Percentiles rank a stretch among this genome's conserved stretches.
Conservation (phyloP, 2,888 invertebrate species). For the Diaperis boleti region DNA sequence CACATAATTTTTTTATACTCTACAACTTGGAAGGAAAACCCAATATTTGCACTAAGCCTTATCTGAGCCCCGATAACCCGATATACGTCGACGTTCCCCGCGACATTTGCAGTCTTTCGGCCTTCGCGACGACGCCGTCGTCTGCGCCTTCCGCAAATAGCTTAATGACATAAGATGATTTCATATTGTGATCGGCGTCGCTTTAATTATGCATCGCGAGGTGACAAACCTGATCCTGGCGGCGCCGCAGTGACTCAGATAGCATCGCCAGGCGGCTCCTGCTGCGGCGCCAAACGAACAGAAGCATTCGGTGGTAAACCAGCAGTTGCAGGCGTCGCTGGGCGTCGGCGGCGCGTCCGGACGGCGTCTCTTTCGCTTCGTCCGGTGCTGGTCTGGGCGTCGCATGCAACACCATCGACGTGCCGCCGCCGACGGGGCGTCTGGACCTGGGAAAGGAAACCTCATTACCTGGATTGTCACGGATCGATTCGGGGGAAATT, state of each 20-base stretch:
- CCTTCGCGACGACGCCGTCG: background rate
- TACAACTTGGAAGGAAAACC: too few species aligned
- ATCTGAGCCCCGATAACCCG: too few species aligned
- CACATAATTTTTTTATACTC: too few species aligned
- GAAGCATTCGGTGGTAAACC: conserved; percentile 50
- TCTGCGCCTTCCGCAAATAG: background rate
- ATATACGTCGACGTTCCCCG: too few species aligned
- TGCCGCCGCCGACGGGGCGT: conserved; percentile 17
- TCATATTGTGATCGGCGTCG: conserved; percentile 10
- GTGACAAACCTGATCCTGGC: conserved; percentile 49
- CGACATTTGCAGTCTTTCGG: too few species aligned
- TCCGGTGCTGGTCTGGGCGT: conserved; percentile 50
- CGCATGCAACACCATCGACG: conserved; percentile 46
- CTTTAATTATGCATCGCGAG: conserved; percentile 24
- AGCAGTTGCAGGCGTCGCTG: conserved; percentile 52
- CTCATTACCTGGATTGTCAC: too few species aligned
- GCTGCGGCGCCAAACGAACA: conserved; percentile 53
- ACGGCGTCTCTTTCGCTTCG: conserved; percentile 45
- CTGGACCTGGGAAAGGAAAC: conserved; percentile 1
- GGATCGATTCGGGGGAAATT: too few species aligned
- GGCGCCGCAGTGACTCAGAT: conserved; percentile 47
- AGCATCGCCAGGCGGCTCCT: conserved; percentile 45
- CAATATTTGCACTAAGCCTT: too few species aligned
- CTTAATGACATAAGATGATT: conserved; percentile 18
- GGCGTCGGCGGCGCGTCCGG: conserved; percentile 51